Base-by-base conservation (phyloP, 2,113 vertebrate genomes). In the Dinomys branickii region DNA sequence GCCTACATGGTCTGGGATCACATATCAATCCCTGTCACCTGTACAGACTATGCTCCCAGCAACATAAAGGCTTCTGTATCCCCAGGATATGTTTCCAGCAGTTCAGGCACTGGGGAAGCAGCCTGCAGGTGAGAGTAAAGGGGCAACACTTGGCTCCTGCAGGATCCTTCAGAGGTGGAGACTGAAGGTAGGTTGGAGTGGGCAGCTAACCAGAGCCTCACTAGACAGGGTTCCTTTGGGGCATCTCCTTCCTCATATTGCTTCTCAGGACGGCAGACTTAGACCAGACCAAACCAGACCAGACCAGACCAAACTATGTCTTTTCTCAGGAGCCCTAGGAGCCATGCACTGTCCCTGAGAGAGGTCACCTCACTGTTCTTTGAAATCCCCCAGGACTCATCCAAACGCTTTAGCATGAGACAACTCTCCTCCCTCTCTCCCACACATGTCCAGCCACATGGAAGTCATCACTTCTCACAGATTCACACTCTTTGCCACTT, bases 31-130 rank as follows among this genome's bases (percentile, higher is more conserved):
- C 6, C 33, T 6, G 1, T 17, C 33, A 82, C 71, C 78, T 11
- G 56, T 54, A 41, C 33, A 44, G 13, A 38, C 77, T 3, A 13
- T 17, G 10, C 80, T 93, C 33, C 56, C 41, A 24, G 54, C 41
- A 35, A 92, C 54, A 94, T 50, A 88, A 97, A 91, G 77, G 41
- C 6, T 3, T 59, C 86, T 94, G 0, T 94, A 90, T 97, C 73
- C 92, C n/a, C 77, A 58, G 85, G 52, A 7, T 82, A 7, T 78
- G 69, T 92, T 94, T 88, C 12, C 91, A 80, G 94, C 54, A 33
- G 3, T 11, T 82, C 35, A 65, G 91, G 69, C 59, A 30, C 83
- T 80, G 54, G 61, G 0, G 0, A 30, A 91, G 77, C 52, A 94
- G 92, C 50, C 88, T 96, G 50, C 91, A 95, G 75, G 77, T 85